phyloP scores from a whole-genome alignment of 53 echinoderm and acorn worm genomes.

The Holothuria leucospilota region DNA sequence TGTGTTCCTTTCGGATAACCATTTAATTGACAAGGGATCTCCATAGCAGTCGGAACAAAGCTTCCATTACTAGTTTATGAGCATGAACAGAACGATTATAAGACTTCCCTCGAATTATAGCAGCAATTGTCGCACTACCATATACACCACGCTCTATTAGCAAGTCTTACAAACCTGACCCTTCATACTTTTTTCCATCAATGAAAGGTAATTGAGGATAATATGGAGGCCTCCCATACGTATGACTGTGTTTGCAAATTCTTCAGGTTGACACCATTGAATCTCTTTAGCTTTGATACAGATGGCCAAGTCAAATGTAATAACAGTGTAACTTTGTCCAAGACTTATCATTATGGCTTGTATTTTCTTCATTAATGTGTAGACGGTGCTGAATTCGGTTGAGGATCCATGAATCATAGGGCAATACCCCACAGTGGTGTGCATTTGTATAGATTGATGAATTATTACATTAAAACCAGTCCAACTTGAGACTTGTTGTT shows the following conservation, averaged over 20 bases:
- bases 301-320: too few relatives aligned
- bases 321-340: neutral
- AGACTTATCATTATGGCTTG: conserved; percentile 24
- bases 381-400: conserved; percentile 34
- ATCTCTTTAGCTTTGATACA: neutral
- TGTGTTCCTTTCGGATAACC: too few relatives aligned
- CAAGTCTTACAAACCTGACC: conserved; percentile 15
- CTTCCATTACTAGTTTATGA: conserved; percentile 9
- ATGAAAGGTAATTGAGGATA: neutral
- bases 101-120: neutral
- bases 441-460: neutral
- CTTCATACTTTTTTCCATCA: conserved; percentile 8
- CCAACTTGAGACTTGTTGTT: conserved; percentile 11
- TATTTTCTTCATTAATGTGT: conserved; percentile 54
- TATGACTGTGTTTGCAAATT: conserved; percentile 46
- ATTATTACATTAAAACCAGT: conserved; percentile 40
- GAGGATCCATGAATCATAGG: conserved; percentile 53
- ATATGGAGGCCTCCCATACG: conserved; percentile 22
- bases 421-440: conserved; percentile 46
- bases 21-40: neutral
- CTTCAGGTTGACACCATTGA: conserved; percentile 48
- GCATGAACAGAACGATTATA: conserved; percentile 5
- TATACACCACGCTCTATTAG: conserved; percentile 7
- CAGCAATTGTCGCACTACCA: neutral
- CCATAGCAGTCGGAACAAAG: conserved; percentile 5